Conservation (phyloP, 2,888 invertebrate species). For the Arctia plantaginis region DNA sequence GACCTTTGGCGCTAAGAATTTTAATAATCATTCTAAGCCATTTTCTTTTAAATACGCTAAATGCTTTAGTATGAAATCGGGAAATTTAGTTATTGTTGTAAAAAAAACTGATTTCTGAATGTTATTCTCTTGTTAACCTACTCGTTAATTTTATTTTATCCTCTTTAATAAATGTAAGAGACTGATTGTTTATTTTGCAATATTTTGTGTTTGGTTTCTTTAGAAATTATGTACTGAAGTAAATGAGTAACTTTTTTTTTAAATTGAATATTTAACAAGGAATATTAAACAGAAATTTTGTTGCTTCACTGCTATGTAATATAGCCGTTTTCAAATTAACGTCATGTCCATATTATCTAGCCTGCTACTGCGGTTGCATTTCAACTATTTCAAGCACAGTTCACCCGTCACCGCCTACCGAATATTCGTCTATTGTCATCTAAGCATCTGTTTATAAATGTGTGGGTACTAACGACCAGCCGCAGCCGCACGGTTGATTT, state of each 20-base stretch:
- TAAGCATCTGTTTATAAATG: constrained; percentile 76
- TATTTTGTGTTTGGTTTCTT: no score
- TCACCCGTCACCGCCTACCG: constrained; percentile 83
- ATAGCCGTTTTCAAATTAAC: not conserved
- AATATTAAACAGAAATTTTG: not conserved
- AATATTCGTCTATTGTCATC: constrained; percentile 76
- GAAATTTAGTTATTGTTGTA: not conserved
- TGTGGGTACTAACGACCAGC: constrained; percentile 62
- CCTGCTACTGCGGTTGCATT: constrained; percentile 51
- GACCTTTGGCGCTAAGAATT: not conserved
- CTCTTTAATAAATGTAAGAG: no score
- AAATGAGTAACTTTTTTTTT: not conserved
- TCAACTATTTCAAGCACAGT: constrained; percentile 52
- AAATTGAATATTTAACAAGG: not conserved
- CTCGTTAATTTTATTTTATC: not conserved
- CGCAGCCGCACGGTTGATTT: constrained; percentile 55
- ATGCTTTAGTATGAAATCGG: not conserved
- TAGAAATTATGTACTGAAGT: not conserved
- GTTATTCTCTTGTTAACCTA: no score
- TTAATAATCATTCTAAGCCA: not conserved
- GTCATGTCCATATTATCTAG: constrained; percentile 59
- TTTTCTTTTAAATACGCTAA: not conserved
- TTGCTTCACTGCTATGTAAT: not conserved
- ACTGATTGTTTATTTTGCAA: no score
- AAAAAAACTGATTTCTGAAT: no score